Base-by-base conservation (phyloP, 2,888 invertebrate species). In the Cheilosia impressa region DNA sequence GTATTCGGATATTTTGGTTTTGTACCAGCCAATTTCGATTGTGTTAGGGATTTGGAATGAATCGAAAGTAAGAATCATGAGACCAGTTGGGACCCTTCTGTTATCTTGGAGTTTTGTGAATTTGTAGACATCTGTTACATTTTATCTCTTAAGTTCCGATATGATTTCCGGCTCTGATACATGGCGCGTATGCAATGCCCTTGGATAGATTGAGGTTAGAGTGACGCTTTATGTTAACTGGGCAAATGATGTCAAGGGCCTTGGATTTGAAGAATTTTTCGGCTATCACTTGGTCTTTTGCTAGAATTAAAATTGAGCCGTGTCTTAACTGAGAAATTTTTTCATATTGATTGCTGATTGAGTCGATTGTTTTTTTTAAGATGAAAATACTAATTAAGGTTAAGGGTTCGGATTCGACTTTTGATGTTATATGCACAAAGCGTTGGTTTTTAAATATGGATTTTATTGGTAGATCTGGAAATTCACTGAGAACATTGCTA, bases 1-100 rank as follows among this genome's bases (percentile, higher is more conserved):
- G 13, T 60, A 76, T 60, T 66, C 66, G 4, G 60, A 34, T 13
- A 77, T 24, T 19, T 62, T 77, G 5, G 43, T 34, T 34, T 68
- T 53, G 22, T 68, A 60, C 77, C 68, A 69, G 19, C 53, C 77
- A 34, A 77, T 68, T 22, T 77, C 53, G 9, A 77, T 62, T 27
- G 52, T 24, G 38, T 43, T 52, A 2, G 58, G 66, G 9, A 60
- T 50, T 31, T 19, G 22, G 6, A 62, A 77, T 4, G 45, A 15
- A 7, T 68, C 66, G 27, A 68, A 76, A 1, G 58, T 66, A 24
- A 76, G 58, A 17, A 69, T 55, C 77, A 69, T 66, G 27, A 76
- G 76, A 5, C 52, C 76, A 13, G 69, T 62, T 1, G 65, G 27
- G 0, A 2, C 15, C 38, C 24, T 57, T 47, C 43, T 34, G 3